These are phyloP conservation scores for Vidua chalybeata DNA, from an alignment of 2,113 vertebrate species.

Conservation along the genomic window DNA sequence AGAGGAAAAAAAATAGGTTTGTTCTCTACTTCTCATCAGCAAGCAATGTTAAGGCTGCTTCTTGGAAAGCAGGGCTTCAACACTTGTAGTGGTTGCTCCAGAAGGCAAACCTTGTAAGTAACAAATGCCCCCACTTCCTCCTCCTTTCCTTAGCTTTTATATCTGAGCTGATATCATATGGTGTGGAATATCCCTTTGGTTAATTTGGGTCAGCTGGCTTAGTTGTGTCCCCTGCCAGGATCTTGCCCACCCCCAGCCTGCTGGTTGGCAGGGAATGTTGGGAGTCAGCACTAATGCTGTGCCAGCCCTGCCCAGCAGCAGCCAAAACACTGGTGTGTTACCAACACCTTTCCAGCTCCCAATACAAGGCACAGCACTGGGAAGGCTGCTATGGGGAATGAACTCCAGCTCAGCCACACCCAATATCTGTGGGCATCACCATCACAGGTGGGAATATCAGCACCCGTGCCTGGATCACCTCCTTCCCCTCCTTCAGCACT, in stretches of 20 bases:
- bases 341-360: not conserved
- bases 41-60: not conserved
- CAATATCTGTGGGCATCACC: not conserved
- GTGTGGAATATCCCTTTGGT: not conserved
- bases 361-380: rapidly evolving
- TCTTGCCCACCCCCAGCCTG: not conserved
- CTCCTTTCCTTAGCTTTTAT: not conserved
- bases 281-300: not conserved
- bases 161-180: not conserved
- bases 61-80: not conserved
- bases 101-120: not conserved
- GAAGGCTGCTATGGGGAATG: not conserved
- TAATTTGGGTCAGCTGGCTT: not conserved
- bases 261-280: not conserved
- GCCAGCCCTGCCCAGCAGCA: not conserved
- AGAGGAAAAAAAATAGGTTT: not conserved
- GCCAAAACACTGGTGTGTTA: not conserved
- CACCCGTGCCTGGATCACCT: not conserved
- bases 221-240: not conserved
- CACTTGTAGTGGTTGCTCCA: rapidly evolving
- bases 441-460: not conserved
- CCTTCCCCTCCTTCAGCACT: not conserved
- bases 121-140: not conserved
- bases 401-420: not conserved
- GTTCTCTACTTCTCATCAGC: not conserved